Evolutionary conservation across 1,140 invertebrate genomes (phyloP), one percentile per base, ranked within the genome.

Genomic region (Sarcophaga bullata): DNA sequence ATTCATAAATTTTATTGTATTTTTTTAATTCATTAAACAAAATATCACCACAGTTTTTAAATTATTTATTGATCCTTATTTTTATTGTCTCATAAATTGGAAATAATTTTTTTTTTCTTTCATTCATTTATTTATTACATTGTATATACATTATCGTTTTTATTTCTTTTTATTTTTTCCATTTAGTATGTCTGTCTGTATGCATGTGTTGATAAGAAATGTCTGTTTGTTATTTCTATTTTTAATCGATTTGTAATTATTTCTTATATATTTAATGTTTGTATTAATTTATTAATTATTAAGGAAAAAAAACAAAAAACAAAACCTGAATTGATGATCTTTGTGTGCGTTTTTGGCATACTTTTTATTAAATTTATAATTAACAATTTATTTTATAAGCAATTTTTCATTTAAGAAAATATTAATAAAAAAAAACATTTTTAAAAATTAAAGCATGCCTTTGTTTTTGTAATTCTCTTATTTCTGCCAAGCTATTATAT

Each of bases 341-440:
- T 49, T 76, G 73, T 76, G 73, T 76, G 73, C 73, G 73, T 76
- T 76, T 76, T 76, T 76, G 46, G 73, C 73, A 76, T 76, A 76
- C 73, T 49, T 76, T 62, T 72, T 76, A 76, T 76, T 76, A 76
- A 76, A 48, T 76, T 47, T 76, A 13, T 76, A 48, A 73, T 73
- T 25, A 37, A 25, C 25, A 6, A 8, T 73, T 73, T 73, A 25
- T 15, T 73, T 73, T 73, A 8, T 19, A 46, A 73, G 13, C 13
- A 10, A 46, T 49, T 49, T 75, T 47, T 76, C n/a, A 48, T 17
- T 8, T 48, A 49, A 49, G 48, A 76, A 76, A 48, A 15, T 46
- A 46, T 73, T 6, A 73, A 46, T 73, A 73, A 73, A 73, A 58
- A 58, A 58, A 58, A 58, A 7, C 10, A 58, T n/a, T n/a, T 58